A percentile compares a stretch with the other conserved stretches of the same genome.
phyloP scores from a whole-genome alignment of 2,888 invertebrate genomes.

The Eupithecia tripunctaria region DNA sequence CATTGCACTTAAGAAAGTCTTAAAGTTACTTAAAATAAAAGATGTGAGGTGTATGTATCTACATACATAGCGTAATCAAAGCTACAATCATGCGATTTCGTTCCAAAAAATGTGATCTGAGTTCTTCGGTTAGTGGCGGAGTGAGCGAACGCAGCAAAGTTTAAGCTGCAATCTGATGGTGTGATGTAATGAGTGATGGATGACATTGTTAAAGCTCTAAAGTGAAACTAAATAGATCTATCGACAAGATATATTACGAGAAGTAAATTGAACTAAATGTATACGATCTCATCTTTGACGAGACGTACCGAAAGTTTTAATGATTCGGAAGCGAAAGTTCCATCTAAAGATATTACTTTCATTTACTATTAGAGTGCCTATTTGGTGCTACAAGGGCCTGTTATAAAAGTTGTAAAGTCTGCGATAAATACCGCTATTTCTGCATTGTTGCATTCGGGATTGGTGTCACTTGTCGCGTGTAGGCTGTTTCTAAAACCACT shows the following conservation, averaged over 20 bases:
- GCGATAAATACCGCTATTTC: slow-evolving; percentile 24
- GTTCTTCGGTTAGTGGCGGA: neutral
- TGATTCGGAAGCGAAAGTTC: slow-evolving; percentile 27
- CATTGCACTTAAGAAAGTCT: no score
- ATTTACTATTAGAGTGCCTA: neutral
- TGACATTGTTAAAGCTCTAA: neutral
- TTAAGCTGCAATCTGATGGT: neutral
- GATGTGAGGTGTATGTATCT: no score
- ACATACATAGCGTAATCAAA: no score
- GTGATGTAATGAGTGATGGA: no score
- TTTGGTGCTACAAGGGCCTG: neutral
- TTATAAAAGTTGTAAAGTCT: slow-evolving; percentile 5
- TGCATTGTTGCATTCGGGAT: slow-evolving; percentile 28
- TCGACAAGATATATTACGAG: neutral
- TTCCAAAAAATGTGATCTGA: no score
- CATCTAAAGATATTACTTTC: slow-evolving; percentile 26
- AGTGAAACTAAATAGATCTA: neutral
- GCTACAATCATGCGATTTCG: no score
- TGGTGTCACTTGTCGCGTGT: slow-evolving; percentile 29
- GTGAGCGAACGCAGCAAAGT: neutral
- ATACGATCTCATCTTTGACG: neutral
- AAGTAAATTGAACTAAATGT: neutral
- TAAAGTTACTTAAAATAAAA: no score
- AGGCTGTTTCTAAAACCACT: slow-evolving; percentile 38
- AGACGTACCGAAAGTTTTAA: neutral